phyloP scores from a whole-genome alignment of 2,888 invertebrate species.

The Drosophila pseudotalamancana region DNA sequence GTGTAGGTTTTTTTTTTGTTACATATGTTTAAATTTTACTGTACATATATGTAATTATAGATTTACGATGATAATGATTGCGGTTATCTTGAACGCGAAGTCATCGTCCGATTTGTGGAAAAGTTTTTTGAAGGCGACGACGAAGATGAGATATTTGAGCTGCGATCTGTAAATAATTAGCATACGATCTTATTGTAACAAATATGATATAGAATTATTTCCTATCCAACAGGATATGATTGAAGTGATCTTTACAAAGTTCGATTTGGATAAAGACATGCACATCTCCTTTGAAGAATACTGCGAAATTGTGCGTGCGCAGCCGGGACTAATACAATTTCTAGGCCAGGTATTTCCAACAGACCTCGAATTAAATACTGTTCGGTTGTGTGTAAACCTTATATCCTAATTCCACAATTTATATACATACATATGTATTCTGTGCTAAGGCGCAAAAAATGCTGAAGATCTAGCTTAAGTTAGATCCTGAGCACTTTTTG shows the following conservation, averaged over 20 bases:
- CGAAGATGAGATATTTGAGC: conserved; percentile 89
- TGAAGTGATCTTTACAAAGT: conserved; percentile 56
- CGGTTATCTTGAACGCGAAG: conserved; percentile 87
- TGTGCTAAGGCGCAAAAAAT: neutral
- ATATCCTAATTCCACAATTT: neutral
- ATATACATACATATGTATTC: neutral
- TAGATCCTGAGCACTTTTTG: conserved; percentile 7
- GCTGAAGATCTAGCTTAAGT: neutral
- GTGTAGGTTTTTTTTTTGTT: conserved; percentile 79
- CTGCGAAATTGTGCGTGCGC: conserved; percentile 31
- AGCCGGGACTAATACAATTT: conserved; percentile 58
- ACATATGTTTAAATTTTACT: neutral
- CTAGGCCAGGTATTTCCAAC: conserved; percentile 55
- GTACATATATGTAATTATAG: conserved; percentile 29
- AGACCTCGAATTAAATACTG: conserved; percentile 13
- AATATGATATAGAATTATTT: neutral
- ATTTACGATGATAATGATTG: conserved; percentile 88
- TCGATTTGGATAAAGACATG: conserved; percentile 56
- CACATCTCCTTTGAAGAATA: conserved; percentile 46
- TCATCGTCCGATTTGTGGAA: conserved; percentile 85
- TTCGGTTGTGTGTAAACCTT: conserved; percentile 7
- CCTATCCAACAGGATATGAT: conserved; percentile 47
- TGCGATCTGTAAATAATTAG: conserved; percentile 34
- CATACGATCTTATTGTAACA: no score
- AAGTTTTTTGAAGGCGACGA: conserved; percentile 85